These are phyloP conservation scores for Sebastes miniatus DNA, from an alignment of 2,797 vertebrate species.

Conservation along the genomic window DNA sequence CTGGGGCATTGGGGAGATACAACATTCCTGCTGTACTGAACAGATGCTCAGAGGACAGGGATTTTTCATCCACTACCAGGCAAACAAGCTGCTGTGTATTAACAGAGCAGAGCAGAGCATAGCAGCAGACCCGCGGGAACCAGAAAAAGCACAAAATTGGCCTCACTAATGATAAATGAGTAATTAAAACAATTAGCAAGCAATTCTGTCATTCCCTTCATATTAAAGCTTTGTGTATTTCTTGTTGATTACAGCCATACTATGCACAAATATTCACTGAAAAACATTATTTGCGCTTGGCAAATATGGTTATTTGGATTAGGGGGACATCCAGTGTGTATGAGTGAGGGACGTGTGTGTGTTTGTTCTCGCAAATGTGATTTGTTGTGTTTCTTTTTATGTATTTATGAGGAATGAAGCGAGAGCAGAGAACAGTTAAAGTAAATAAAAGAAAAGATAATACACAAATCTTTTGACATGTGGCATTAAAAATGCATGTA, in stretches of 20 bases:
- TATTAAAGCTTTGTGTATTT: constrained; percentile 15
- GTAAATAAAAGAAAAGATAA: neutral
- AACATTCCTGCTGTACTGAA: constrained; percentile 39
- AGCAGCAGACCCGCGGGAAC: constrained; percentile 17
- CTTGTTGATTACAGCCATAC: neutral
- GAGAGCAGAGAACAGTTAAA: neutral
- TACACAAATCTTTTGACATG: neutral
- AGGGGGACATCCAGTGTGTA: neutral
- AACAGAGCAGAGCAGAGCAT: constrained; percentile 24
- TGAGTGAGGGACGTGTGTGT: neutral
- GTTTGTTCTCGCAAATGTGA: neutral
- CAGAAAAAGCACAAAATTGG: constrained; percentile 11
- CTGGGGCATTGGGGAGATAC: constrained; percentile 37
- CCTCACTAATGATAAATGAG: constrained; percentile 42
- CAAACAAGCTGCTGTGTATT: constrained; percentile 49
- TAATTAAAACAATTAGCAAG: constrained; percentile 45
- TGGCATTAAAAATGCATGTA: neutral
- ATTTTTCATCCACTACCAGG: constrained; percentile 48
- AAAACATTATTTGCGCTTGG: neutral
- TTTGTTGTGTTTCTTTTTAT: constrained; percentile 8
- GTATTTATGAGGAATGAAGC: neutral
- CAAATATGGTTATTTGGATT: constrained; percentile 6
- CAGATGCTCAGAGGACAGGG: constrained; percentile 56
- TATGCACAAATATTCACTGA: neutral
- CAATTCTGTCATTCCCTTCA: constrained; percentile 3